Base-by-base conservation (phyloP, 2,113 vertebrate genomes). In the Arenaria interpres region DNA sequence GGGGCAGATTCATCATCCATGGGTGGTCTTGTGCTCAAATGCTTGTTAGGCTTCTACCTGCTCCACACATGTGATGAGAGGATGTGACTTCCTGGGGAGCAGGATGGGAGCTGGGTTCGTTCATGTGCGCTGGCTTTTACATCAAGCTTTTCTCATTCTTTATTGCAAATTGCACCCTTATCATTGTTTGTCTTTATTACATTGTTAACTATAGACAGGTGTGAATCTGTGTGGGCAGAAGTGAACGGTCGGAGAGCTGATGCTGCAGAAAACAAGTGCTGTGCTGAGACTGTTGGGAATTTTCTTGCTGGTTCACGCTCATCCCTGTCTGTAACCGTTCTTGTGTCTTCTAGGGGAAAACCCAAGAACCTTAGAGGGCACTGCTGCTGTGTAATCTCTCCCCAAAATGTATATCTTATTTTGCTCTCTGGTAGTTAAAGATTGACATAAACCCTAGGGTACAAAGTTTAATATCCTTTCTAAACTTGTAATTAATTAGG, bases 401-500 rank as follows among this genome's bases (percentile, higher is more conserved):
- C 64, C 32, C 62, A 67, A 30, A 71, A 51, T 4, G 3, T 14
- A 0, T 21, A 8, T 56, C 39, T 60, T 75, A 19, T 14, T 95
- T 75, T 77, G 59, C 19, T 80, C 10, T 56, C 45, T 25, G 15
- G 24, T 50, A 45, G 35, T 37, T 57, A 30, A 60, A 93, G 75
- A 66, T 5, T 83, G 79, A 43, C 27, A 46, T 73, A 80, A 88
- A 62, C 37, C 32, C 28, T 22, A n/a, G 23, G 35, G 53, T 43
- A 33, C 33, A 19, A 50, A 51, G 25, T 53, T 64, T 68, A 79
- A 54, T 64, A 68, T 39, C 33, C 23, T 73, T 81, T 90, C 62
- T 88, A 60, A 91, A 68, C 5, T 68, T 82, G 18, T 56, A 72
- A 46, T 64, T 78, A 79, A 85, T 85, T 83, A 83, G 51, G 53